phyloP scores from a whole-genome alignment of 2,888 invertebrate genomes.

The Himalopsyche japonica region DNA sequence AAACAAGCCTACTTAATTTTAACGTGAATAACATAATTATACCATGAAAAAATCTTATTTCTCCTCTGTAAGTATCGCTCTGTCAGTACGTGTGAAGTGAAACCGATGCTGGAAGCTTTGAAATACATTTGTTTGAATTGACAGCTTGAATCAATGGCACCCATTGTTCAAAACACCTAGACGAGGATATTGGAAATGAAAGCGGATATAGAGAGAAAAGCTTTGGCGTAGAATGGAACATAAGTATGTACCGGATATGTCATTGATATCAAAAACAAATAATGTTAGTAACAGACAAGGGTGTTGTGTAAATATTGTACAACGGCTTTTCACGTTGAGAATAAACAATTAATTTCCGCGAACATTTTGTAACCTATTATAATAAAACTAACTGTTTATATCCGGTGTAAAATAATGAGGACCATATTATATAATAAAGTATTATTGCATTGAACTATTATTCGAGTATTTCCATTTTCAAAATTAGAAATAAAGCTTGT shows the following conservation, averaged over 20 bases:
- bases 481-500: too few relatives aligned
- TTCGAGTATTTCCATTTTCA: too few relatives aligned
- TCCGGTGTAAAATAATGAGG: too few relatives aligned
- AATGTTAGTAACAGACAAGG: constrained; percentile 25
- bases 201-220: constrained; percentile 27
- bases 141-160: constrained; percentile 23
- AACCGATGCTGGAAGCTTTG: constrained; percentile 14
- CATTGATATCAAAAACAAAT: constrained; percentile 39
- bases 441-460: too few relatives aligned
- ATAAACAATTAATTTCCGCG: too few relatives aligned
- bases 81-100: neutral
- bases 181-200: constrained; percentile 13
- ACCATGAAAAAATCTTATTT: neutral
- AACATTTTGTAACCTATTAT: too few relatives aligned
- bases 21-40: too few relatives aligned
- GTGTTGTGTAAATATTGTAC: neutral
- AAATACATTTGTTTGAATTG: constrained; percentile 24
- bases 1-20: too few relatives aligned
- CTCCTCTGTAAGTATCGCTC: neutral
- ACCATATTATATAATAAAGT: too few relatives aligned
- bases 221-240: neutral
- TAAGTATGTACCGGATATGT: constrained; percentile 18
- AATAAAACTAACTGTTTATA: too few relatives aligned
- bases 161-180: constrained; percentile 24
- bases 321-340: neutral